These are phyloP conservation scores for Ptyas mucosa DNA, from an alignment of 2,113 vertebrate genomes.

Conservation along the genomic window DNA sequence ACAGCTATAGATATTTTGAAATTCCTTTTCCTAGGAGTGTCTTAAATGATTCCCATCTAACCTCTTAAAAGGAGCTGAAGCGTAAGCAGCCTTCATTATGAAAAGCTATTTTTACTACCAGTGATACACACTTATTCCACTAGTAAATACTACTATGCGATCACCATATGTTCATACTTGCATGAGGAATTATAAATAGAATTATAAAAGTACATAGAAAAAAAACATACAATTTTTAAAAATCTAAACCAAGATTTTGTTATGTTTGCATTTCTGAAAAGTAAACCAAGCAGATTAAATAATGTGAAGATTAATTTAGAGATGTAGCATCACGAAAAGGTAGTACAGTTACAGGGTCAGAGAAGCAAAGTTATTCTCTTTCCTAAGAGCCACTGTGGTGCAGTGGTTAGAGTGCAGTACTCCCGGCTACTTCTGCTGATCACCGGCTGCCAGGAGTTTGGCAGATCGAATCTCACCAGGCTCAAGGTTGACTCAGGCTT, in stretches of 20 bases:
- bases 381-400: too few relatives aligned
- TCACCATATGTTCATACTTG: not conserved
- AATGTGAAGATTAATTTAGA: accelerated
- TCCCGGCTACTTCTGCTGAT: too few relatives aligned
- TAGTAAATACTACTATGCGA: not conserved
- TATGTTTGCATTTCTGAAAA: not conserved
- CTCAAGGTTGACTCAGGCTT: too few relatives aligned
- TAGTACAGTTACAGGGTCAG: not conserved
- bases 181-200: not conserved
- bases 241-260: not conserved
- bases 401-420: too few relatives aligned
- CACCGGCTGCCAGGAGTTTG: too few relatives aligned
- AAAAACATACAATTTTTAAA: not conserved
- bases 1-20: not conserved
- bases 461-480: too few relatives aligned
- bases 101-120: not conserved
- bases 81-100: not conserved
- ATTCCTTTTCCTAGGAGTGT: not conserved
- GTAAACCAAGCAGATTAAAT: not conserved
- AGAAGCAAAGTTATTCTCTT: not conserved
- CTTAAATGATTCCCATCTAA: not conserved
- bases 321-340: not conserved
- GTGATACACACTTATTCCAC: not conserved
- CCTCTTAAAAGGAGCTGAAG: not conserved
- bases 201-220: not conserved